Evolutionary conservation across 1,140 invertebrate species (phyloP), one percentile per base, ranked within the genome.

Genomic region (Cheumatopsyche charites): DNA sequence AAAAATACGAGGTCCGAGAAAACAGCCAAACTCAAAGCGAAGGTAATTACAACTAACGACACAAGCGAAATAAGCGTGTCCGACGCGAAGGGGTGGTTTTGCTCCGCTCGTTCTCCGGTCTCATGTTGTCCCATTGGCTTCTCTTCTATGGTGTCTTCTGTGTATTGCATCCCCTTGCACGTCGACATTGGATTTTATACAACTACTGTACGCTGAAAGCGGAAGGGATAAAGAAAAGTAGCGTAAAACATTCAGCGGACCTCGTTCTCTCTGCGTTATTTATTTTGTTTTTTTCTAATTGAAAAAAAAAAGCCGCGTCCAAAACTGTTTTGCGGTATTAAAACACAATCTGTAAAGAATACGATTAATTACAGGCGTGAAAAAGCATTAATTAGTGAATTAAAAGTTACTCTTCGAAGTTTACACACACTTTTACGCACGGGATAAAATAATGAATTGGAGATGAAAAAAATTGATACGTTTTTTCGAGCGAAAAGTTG

Each of bases 311-410:
- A 47, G 43, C 43, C 13, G 29, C 29, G 3, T 36, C 29, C 29
- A 36, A n/a, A 36, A 36, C 29, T 36, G 29, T 36, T 36, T 36
- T 36, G 29, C 29, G 29, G n/a, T 36, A 36, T 36, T 36, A 36
- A 36, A 47, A 47, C 43, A 47, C 43, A 25, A 58, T 58, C 55
- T 58, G 55, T 26, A 25, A 58, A 25, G 55, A 58, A 52, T 25
- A 58, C 55, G 19, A 58, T 58, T 58, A 58, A 58, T 58, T 23
- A 23, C 12, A 58, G 29, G 55, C 55, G 55, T 58, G 55, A 58
- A 25, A 2, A 58, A 58, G 55, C 55, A n/a, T 58, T 58, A 58
- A 58, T 58, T 58, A 13, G 55, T 58, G 55, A 58, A 58, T 25
- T 7, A 36, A 9, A 9, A 36, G 29, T 36, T 36, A 36, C 29